Percentiles rank a stretch among this genome's conserved stretches.
phyloP scores from a whole-genome alignment of 2,797 vertebrate genomes.

The Pampus argenteus region DNA sequence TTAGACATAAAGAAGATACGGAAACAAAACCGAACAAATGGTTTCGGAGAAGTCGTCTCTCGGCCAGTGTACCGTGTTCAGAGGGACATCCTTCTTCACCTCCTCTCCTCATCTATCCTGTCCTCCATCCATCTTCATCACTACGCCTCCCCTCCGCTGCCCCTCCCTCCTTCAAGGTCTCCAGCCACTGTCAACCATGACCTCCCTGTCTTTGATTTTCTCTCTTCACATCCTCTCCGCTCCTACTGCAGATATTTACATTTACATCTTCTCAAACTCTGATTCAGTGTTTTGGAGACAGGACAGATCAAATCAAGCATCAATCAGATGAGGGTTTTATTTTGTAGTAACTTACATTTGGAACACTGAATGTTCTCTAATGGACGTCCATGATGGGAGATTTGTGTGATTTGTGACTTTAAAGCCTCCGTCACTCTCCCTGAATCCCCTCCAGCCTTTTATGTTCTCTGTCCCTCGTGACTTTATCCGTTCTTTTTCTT shows the following conservation, averaged over 20 bases:
- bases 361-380: conserved; percentile 15
- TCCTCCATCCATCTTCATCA: conserved; percentile 12
- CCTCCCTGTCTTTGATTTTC: conserved; percentile 22
- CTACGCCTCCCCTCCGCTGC: background rate
- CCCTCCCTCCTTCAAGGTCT: conserved; percentile 16
- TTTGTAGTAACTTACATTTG: conserved; percentile 3
- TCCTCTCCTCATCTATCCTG: background rate
- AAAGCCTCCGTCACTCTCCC: background rate
- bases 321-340: background rate
- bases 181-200: conserved; percentile 1
- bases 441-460: background rate
- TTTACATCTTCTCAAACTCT: too few species aligned
- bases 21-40: too few species aligned
- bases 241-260: too few species aligned
- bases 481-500: background rate
- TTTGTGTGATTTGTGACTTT: conserved; percentile 12
- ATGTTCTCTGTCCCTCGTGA: background rate
- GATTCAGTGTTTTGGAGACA: background rate
- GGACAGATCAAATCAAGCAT: too few species aligned
- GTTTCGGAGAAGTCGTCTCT: too few species aligned
- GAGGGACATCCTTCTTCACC: background rate
- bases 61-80: too few species aligned
- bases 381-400: background rate
- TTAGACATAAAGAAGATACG: too few species aligned
- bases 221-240: background rate